A percentile compares a stretch with the other conserved stretches of the same genome.
phyloP scores from a whole-genome alignment of 37 sponge, comb jelly and placozoan species.

The Agelas oroides region DNA sequence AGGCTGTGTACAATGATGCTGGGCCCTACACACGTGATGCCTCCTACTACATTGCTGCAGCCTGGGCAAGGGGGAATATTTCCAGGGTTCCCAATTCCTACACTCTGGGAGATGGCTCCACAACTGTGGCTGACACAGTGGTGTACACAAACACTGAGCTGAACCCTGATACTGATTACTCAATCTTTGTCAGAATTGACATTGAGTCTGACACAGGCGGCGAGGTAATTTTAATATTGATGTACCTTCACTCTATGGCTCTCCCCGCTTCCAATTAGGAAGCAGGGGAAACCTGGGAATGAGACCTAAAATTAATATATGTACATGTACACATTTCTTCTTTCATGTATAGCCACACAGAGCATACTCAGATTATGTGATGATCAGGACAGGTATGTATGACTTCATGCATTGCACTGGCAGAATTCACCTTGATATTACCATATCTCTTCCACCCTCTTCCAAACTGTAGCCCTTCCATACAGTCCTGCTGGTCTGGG shows the following conservation, averaged over 20 bases:
- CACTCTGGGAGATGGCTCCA: constrained; percentile 36
- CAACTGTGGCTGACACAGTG: background rate
- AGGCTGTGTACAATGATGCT: constrained; percentile 9
- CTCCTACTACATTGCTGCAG: constrained; percentile 47
- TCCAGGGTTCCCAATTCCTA: constrained; percentile 2
- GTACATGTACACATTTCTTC: background rate
- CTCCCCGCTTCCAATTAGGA: too few species aligned
- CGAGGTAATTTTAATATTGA: background rate
- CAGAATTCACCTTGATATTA: too few species aligned
- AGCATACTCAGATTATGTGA: background rate
- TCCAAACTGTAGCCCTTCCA: constrained; percentile 22
- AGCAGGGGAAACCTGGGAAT: too few species aligned
- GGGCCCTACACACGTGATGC: background rate
- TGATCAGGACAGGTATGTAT: background rate
- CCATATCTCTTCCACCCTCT: too few species aligned
- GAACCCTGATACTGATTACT: constrained; percentile 11
- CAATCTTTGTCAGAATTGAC: constrained; percentile 21
- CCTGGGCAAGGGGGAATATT: constrained; percentile 20
- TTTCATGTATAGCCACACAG: background rate
- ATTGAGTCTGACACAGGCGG: constrained; percentile 25
- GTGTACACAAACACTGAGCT: constrained; percentile 29
- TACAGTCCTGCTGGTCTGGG: constrained; percentile 24
- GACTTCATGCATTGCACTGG: background rate
- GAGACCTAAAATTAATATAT: too few species aligned
- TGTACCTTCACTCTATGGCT: background rate